Evolutionary conservation across 2,888 invertebrate species (phyloP).

Genomic region (Smittia aterrima): DNA sequence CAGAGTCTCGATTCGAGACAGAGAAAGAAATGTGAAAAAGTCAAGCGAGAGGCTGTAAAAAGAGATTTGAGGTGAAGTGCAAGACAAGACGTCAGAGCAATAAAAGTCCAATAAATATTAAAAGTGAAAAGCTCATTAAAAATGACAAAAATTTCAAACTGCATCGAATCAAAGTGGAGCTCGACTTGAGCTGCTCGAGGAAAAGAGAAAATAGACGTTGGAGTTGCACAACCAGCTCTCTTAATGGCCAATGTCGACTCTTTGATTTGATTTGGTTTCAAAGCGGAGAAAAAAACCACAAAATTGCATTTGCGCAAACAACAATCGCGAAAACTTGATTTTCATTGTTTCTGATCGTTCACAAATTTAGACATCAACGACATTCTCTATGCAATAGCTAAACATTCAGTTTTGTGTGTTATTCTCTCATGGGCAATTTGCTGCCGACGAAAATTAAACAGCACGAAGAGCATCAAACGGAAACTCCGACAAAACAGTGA

Average conservation of each 20-base stretch:
- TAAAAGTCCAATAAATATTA: conserved; percentile 24
- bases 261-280: not conserved
- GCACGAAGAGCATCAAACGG: not conserved
- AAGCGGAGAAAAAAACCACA: not conserved
- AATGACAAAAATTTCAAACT: conserved; percentile 1
- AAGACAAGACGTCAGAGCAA: not conserved
- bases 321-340: not conserved
- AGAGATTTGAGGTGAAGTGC: not conserved
- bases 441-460: not conserved
- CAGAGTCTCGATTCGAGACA: not conserved
- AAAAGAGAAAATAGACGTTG: not conserved
- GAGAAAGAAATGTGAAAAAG: not conserved
- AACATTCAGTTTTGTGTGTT: not conserved
- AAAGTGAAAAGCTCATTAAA: conserved; percentile 24
- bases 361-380: not conserved
- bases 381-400: not conserved
- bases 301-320: conserved; percentile 17
- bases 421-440: conserved; percentile 23
- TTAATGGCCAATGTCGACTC: not conserved
- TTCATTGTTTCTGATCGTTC: not conserved
- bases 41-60: not conserved
- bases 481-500: conserved; percentile 12
- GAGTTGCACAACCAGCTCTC: not conserved
- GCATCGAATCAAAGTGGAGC: not conserved
- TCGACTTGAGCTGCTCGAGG: too few species aligned